These are phyloP conservation scores for Hemicordylus capensis DNA, from an alignment of 2,113 vertebrate genomes.

Conservation along the genomic window DNA sequence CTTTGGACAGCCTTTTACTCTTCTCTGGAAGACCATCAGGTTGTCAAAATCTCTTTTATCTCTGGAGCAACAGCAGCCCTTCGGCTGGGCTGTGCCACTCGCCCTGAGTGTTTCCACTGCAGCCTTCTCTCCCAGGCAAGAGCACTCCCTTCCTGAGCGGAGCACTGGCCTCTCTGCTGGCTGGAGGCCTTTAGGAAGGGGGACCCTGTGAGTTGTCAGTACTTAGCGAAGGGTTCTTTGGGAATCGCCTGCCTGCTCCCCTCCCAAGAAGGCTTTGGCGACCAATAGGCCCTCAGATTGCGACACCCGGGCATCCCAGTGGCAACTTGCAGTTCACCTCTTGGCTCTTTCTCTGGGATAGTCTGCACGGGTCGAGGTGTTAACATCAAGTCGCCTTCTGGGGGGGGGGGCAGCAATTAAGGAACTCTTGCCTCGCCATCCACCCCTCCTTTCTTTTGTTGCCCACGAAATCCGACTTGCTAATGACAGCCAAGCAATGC, in stretches of 20 bases:
- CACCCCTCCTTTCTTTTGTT: constrained; percentile 38
- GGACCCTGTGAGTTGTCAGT: constrained; percentile 31
- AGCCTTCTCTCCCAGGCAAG: constrained; percentile 54
- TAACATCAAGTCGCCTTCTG: constrained; percentile 34
- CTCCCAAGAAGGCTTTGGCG: constrained; percentile 45
- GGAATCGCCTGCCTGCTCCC: background rate
- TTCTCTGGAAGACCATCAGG: constrained; percentile 48
- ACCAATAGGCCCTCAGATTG: constrained; percentile 66
- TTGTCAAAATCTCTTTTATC: constrained; percentile 74
- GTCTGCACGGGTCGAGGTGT: constrained; percentile 53
- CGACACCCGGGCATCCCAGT: constrained; percentile 62
- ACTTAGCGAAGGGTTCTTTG: background rate
- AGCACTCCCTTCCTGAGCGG: constrained; percentile 59
- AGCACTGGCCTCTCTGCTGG: constrained; percentile 40
- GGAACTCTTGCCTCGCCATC: background rate
- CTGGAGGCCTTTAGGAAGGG: constrained; percentile 25
- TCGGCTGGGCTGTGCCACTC: constrained; percentile 51
- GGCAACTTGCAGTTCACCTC: constrained; percentile 66
- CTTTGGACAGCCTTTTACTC: constrained; percentile 75
- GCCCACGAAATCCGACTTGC: constrained; percentile 66
- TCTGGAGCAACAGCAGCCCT: constrained; percentile 65
- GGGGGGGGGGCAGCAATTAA: constrained; percentile 44
- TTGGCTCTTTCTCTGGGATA: constrained; percentile 58
- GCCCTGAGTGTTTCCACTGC: constrained; percentile 38
- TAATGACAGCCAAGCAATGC: constrained; percentile 68